Evolutionary conservation across 2,888 invertebrate genomes (phyloP), one percentile per base, ranked within the genome.

Genomic region (Tetrapedia diversipes): DNA sequence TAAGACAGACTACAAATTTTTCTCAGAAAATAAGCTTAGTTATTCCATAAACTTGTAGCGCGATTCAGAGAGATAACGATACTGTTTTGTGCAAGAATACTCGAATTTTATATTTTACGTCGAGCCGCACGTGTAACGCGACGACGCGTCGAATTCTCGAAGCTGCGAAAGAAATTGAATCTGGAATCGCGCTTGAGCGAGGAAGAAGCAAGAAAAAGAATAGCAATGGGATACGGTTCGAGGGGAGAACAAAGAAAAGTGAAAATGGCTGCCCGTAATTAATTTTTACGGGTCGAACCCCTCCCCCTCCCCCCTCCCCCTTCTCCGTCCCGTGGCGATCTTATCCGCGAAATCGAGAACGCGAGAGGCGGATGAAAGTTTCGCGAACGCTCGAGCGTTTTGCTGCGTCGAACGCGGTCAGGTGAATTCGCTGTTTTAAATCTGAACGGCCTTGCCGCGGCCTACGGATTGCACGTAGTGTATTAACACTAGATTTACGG

Each of bases 351-450:
- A n/a, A 67, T 76, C 57, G 77, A 45, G 68, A 64, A 64, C 59
- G 34, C 73, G 24, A 45, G 24, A 45, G 19, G 27, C 63, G 41
- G 63, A 77, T 68, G 77, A 77, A 77, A 77, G 77, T 77, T 64
- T 68, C 72, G 32, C 54, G 16, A 29, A 60, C 54, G 37, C 11
- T 41, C 37, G 27, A 34, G 24, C 54, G 39, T 49, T 63, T 57
- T 65, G 43, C 39, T 22, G 70, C 34, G 61, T 41, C 63, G 73
- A 73, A 79, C 60, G 79, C 67, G 54, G 64, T 70, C 76, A 67
- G 69, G 69, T 79, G 64, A 77, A 79, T 73, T 70, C 61, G 64
- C 73, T 49, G 73, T 68, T 70, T 77, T 51, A 77, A 76, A 79
- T 64, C 63, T 34, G 57, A n/a, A 24, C 70, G 77, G 68, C 80